Evolutionary conservation across 2,113 vertebrate species (phyloP), one percentile per base, ranked within the genome.

Genomic region (Coptodon bakossiorum): DNA sequence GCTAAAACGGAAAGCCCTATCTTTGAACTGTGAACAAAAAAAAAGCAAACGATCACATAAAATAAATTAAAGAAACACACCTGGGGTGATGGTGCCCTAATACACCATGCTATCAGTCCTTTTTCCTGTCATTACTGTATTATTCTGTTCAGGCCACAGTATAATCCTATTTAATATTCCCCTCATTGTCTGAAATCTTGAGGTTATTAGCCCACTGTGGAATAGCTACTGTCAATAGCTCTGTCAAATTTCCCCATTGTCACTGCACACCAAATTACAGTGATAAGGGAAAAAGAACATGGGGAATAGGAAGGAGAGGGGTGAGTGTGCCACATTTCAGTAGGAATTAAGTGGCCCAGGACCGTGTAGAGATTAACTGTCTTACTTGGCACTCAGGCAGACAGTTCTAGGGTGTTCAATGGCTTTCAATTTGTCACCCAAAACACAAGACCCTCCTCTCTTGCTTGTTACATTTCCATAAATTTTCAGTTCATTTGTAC

Each of bases 401-500:
- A 92, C 88, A 86, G 85, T 89, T 94, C 92, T 81, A 81, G 82
- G 93, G 92, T 34, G 89, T 92, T 91, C 81, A 90, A 81, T 81
- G 57, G 91, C 84, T 90, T 92, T 91, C 89, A 92, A 93, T 96
- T 94, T 92, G 88, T 95, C 93, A 92, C 81, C 84, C 76, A 52
- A 90, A 94, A 93, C 43, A 90, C 86, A 84, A 78, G 68, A 90
- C 52, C 43, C 86, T 87, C 84, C 86, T 86, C 89, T 90, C 88
- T 29, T 31, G 86, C 86, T 92, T 84, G 89, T 90, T 89, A 81
- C 86, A 91, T 95, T 95, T 94, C 91, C 94, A 96, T 96, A 95
- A 89, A 94, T 94, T 89, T 92, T 87, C 91, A 89, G 87, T 94
- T 94, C 88, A 95, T 95, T 94, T 95, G 92, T 81, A 84, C 82